phyloP scores from a whole-genome alignment of 2,888 invertebrate species.

The Oscheius myriophilus region DNA sequence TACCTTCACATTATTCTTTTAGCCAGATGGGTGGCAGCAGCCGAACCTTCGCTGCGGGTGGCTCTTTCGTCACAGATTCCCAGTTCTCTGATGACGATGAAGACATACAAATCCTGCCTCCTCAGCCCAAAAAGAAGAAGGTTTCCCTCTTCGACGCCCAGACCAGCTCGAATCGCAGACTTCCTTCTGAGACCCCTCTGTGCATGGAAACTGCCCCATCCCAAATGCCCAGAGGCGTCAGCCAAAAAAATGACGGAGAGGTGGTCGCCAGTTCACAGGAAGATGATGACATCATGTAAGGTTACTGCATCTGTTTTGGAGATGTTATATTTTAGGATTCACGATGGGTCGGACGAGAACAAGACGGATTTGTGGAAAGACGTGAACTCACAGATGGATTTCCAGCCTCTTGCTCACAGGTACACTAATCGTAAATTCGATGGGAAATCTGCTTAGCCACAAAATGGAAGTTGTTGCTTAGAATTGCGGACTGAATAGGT shows the following conservation, averaged over 20 bases:
- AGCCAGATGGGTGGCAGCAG: conserved; percentile 1
- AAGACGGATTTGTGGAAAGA: conserved; percentile 9
- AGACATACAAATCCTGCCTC: too few relatives aligned
- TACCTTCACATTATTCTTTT: not conserved
- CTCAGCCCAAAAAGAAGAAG: too few relatives aligned
- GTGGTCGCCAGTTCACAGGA: conserved; percentile 10
- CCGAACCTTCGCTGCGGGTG: too few relatives aligned
- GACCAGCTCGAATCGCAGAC: too few relatives aligned
- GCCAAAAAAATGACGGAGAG: not conserved
- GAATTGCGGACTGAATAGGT: too few relatives aligned
- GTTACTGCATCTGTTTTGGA: not conserved
- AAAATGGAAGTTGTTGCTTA: too few relatives aligned
- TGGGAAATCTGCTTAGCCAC: too few relatives aligned
- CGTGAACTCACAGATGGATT: conserved; percentile 12
- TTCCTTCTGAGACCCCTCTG: too few relatives aligned
- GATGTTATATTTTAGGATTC: not conserved
- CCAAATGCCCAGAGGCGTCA: not conserved
- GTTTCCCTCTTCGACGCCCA: too few relatives aligned
- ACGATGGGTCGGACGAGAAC: not conserved
- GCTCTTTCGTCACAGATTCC: not conserved
- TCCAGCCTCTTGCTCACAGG: conserved; percentile 5
- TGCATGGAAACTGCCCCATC: not conserved
- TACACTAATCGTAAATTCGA: too few relatives aligned
- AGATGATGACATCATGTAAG: not conserved
- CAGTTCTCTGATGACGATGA: conserved; percentile 11